Conservation (phyloP, 2,113 vertebrate species). For the Seriola quinqueradiata region DNA sequence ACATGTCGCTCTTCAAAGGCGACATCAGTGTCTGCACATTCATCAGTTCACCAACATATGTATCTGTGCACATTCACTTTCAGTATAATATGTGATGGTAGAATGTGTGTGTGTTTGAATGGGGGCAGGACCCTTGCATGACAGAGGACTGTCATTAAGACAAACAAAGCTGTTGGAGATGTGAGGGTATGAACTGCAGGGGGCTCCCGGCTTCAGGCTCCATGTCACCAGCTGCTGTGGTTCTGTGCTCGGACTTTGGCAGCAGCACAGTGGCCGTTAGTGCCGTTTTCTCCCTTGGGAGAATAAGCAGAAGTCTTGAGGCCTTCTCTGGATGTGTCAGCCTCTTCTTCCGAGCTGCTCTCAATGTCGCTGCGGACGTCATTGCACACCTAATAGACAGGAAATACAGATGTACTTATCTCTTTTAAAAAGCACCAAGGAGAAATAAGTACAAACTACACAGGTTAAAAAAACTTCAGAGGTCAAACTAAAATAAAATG, state of each 20-base stretch:
- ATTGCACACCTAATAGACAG: conserved; percentile 88
- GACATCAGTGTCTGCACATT: conserved; percentile 15
- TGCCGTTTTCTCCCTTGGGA: conserved; percentile 88
- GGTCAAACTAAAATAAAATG: not conserved
- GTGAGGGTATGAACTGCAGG: conserved; percentile 25
- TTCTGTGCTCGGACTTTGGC: conserved; percentile 83
- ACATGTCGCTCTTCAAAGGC: conserved; percentile 20
- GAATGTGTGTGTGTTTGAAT: not conserved
- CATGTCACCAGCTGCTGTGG: conserved; percentile 73
- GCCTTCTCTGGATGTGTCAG: conserved; percentile 60
- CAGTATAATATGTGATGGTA: not conserved
- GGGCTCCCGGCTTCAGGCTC: conserved; percentile 30
- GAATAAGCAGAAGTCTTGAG: conserved; percentile 68
- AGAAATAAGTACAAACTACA: not conserved
- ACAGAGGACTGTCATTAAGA: conserved; percentile 25
- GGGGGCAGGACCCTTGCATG: not conserved
- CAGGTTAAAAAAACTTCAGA: not conserved
- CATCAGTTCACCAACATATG: conserved; percentile 6
- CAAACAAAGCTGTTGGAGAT: conserved; percentile 18
- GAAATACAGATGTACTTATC: too few relatives aligned
- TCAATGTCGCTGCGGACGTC: conserved; percentile 97
- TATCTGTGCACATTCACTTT: conserved; percentile 9
- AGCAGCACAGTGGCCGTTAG: conserved; percentile 88
- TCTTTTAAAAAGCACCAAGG: too few relatives aligned
- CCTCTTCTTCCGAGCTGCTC: conserved; percentile 96